Evolutionary conservation across 2,888 invertebrate species (phyloP).

Genomic region (Drosophila prostipennis): DNA sequence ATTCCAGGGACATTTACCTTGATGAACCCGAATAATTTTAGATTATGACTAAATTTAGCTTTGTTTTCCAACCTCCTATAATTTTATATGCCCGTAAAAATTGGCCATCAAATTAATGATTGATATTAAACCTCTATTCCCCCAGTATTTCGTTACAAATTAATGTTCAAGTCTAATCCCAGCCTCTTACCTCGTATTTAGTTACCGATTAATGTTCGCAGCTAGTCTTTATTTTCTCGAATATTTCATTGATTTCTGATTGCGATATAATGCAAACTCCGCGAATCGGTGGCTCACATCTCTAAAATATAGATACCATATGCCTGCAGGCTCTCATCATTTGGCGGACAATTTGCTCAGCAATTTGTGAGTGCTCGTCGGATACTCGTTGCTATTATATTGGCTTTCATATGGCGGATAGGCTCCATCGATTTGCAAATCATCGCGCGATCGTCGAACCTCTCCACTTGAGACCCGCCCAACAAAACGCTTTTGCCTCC

Average conservation of each 20-base stretch:
- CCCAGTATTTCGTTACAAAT: conserved; percentile 8
- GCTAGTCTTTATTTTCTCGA: not conserved
- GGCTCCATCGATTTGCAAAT: conserved; percentile 38
- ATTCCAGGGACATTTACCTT: no score
- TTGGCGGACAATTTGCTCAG: conserved; percentile 58
- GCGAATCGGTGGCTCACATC: conserved; percentile 45
- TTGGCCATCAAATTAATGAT: conserved; percentile 1
- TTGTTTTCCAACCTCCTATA: no score
- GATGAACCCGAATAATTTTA: no score
- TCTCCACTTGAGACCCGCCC: conserved; percentile 27
- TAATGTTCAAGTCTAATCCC: conserved; percentile 2
- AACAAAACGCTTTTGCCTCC: conserved; percentile 41
- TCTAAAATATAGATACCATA: conserved; percentile 25
- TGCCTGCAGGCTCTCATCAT: conserved; percentile 54
- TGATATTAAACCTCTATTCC: not conserved
- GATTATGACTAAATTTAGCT: no score
- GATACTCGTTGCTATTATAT: conserved; percentile 20
- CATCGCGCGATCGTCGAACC: conserved; percentile 46
- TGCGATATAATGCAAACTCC: not conserved
- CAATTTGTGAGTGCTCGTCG: conserved; percentile 62
- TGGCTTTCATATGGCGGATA: conserved; percentile 22
- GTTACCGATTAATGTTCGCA: conserved; percentile 19
- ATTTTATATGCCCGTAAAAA: not conserved
- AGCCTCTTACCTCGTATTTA: not conserved
- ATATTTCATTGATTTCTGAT: not conserved